Base-by-base conservation (phyloP, 2,888 invertebrate species). In the Metopia argyrocephala region DNA sequence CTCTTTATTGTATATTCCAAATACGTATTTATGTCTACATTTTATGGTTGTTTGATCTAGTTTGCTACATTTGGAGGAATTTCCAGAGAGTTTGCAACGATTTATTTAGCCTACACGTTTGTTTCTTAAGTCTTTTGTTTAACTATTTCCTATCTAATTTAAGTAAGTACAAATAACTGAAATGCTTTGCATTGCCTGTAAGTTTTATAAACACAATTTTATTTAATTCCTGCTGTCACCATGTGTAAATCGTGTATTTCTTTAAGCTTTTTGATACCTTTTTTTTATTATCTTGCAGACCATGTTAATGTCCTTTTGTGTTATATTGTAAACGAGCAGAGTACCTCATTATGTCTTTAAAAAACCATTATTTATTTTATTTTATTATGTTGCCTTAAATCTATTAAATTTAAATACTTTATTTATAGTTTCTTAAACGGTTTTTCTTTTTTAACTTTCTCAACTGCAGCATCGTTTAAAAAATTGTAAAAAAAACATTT, bases 41-140 rank as follows among this genome's bases (percentile, higher is more conserved):
- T n/a, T n/a, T n/a, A n/a, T n/a, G n/a, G n/a, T n/a, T n/a, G n/a
- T n/a, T n/a, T n/a, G n/a, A n/a, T n/a, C n/a, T n/a, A n/a, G n/a
- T n/a, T n/a, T n/a, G n/a, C n/a, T n/a, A n/a, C n/a, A n/a, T n/a
- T n/a, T n/a, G n/a, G n/a, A n/a, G 12, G 3, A 12, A 0, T 31
- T 7, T 31, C 12, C 12, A 31, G 7, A 12, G 31, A 0, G 31
- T 31, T 31, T 31, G 12, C 7, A 38, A 38, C 3, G n/a, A n/a
- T n/a, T n/a, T n/a, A n/a, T n/a, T n/a, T n/a, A n/a, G n/a, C n/a
- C 4, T 38, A 12, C 12, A 38, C 9, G 23, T 61, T 61, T 45
- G 38, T 61, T 31, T 45, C 23, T n/a, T 61, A 61, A 45, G 61
- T 61, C 61, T 57, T 61, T 61, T 21, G 57, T 57, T 28, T 15